phyloP scores from a whole-genome alignment of 2,113 vertebrate species.

The Meles meles region DNA sequence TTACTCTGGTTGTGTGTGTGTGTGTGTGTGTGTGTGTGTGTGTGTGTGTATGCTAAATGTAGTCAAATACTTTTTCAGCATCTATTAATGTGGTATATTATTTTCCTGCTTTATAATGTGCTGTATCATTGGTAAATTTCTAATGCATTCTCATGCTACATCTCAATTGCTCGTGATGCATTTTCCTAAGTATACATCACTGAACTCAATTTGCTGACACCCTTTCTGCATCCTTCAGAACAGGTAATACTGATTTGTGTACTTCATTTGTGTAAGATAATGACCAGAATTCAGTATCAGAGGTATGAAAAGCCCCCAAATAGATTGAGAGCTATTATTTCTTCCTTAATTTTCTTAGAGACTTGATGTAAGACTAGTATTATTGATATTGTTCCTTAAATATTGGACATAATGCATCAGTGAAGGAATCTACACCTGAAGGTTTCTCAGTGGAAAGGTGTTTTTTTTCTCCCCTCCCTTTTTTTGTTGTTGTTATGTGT shows the following conservation, averaged over 20 bases:
- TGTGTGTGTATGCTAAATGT: not conserved
- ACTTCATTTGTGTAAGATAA: not conserved
- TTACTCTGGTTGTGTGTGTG: not conserved
- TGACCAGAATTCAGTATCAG: not conserved
- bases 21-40: not conserved
- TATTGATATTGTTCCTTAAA: not conserved
- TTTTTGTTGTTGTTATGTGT: too few relatives aligned
- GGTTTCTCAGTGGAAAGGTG: not conserved
- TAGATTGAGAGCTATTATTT: not conserved
- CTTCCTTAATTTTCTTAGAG: not conserved
- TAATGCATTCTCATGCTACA: not conserved
- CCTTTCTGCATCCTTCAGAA: not conserved
- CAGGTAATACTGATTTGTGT: not conserved
- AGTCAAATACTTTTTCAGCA: not conserved
- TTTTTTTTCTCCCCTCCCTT: not conserved
- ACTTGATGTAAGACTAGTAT: not conserved
- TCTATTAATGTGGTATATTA: not conserved
- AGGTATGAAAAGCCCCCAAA: not conserved
- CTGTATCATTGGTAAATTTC: not conserved
- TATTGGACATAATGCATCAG: not conserved
- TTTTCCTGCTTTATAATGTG: not conserved
- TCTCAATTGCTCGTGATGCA: not conserved
- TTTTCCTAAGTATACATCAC: not conserved
- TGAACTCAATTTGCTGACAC: not conserved
- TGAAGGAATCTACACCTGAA: not conserved